These are phyloP conservation scores for Gisinianus flammeolus DNA, from an alignment of 2,888 invertebrate species.

Conservation along the genomic window DNA sequence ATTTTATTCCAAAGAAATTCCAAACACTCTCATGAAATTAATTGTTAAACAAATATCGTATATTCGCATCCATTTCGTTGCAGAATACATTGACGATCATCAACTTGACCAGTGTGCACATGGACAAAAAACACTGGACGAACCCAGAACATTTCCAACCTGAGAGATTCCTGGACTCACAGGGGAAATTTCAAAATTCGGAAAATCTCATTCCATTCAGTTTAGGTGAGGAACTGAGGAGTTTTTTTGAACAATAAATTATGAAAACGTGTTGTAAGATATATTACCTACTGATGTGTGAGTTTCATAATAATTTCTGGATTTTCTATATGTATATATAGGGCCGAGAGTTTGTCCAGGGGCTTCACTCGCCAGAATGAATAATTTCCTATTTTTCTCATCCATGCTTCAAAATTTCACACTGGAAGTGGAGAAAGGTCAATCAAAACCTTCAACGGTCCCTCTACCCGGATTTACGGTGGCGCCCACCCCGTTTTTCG, in stretches of 20 bases:
- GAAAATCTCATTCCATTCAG: conserved; percentile 58
- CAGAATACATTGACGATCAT: conserved; percentile 50
- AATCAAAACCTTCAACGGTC: conserved; percentile 40
- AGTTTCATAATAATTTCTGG: too few relatives aligned
- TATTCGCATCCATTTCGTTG: neutral
- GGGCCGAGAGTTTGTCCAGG: conserved; percentile 54
- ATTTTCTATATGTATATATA: too few relatives aligned
- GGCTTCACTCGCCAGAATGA: conserved; percentile 48
- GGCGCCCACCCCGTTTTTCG: conserved; percentile 47
- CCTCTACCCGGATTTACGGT: conserved; percentile 50
- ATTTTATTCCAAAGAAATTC: too few relatives aligned
- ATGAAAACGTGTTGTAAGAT: too few relatives aligned
- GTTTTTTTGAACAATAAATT: too few relatives aligned
- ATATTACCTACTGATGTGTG: too few relatives aligned
- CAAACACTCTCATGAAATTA: too few relatives aligned
- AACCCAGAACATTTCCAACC: conserved; percentile 58
- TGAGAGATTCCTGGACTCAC: conserved; percentile 54
- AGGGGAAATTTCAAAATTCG: conserved; percentile 52
- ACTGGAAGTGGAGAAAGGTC: conserved; percentile 33
- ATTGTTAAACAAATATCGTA: too few relatives aligned
- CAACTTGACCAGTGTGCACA: conserved; percentile 53
- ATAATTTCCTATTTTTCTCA: conserved; percentile 47
- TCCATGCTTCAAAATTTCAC: conserved; percentile 47
- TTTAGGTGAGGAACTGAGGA: too few relatives aligned
- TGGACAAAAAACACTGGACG: conserved; percentile 56